phyloP scores from a whole-genome alignment of 2,888 invertebrate species.

The Lathronympha strigana region DNA sequence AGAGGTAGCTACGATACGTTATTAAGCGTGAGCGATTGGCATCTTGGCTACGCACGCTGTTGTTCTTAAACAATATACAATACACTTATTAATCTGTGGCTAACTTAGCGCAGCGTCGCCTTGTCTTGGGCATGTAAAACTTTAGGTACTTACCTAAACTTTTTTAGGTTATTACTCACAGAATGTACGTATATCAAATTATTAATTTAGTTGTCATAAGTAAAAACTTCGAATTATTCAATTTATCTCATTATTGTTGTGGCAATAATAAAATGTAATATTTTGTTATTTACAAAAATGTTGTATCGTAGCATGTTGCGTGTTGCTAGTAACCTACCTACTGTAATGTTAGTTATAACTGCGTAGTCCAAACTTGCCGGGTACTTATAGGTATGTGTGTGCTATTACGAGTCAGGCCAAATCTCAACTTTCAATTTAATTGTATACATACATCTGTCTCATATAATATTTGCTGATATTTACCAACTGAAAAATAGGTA shows the following conservation, averaged over 20 bases:
- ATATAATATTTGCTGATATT: too few species aligned
- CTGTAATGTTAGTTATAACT: slow-evolving; percentile 17
- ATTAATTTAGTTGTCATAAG: slow-evolving; percentile 36
- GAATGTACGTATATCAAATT: slow-evolving; percentile 53
- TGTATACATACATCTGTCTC: neutral
- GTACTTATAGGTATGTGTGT: neutral
- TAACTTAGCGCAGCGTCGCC: neutral
- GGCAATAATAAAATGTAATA: slow-evolving; percentile 47
- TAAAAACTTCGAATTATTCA: slow-evolving; percentile 50
- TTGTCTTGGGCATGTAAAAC: neutral
- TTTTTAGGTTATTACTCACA: slow-evolving; percentile 46
- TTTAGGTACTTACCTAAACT: neutral
- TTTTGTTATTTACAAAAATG: slow-evolving; percentile 64
- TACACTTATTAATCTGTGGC: neutral
- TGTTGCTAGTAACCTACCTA: slow-evolving; percentile 49
- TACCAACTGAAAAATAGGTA: too few species aligned
- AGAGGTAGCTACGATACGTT: too few species aligned
- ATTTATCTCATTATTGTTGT: slow-evolving; percentile 46
- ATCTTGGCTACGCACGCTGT: too few species aligned
- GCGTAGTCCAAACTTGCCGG: slow-evolving; percentile 9
- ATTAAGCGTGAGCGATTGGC: too few species aligned
- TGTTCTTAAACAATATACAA: too few species aligned
- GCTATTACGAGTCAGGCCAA: neutral
- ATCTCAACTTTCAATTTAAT: neutral
- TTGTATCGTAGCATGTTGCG: slow-evolving; percentile 71